phyloP scores from a whole-genome alignment of 2,888 invertebrate genomes.

The Stenodera caucasica region DNA sequence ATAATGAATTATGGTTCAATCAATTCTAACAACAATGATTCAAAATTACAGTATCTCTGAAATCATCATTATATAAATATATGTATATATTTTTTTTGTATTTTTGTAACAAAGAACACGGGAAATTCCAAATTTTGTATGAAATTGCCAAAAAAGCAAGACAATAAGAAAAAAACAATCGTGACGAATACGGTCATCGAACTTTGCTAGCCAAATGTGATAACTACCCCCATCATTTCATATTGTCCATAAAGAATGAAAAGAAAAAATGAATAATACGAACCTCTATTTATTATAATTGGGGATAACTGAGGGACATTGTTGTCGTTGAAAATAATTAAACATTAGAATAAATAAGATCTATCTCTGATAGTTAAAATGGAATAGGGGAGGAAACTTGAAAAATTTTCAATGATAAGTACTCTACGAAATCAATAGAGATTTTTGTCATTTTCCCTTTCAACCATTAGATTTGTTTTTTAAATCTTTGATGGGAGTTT shows the following conservation, averaged over 20 bases:
- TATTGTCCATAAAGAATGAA: not conserved
- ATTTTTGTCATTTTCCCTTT: not conserved
- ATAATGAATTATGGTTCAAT: constrained; percentile 1
- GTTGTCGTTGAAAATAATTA: not conserved
- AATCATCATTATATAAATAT: not conserved
- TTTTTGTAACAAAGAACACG: too few species aligned
- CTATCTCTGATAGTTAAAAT: too few species aligned
- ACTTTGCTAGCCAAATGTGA: not conserved
- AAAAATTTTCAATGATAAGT: too few species aligned
- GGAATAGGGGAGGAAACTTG: too few species aligned
- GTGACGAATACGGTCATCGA: not conserved
- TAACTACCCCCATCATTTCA: not conserved
- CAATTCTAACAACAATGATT: constrained; percentile 1
- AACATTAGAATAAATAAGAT: too few species aligned
- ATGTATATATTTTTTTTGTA: not conserved
- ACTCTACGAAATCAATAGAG: not conserved
- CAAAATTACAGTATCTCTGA: too few species aligned
- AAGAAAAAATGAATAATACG: not conserved
- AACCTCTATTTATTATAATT: constrained; percentile 1
- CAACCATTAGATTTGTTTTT: too few species aligned
- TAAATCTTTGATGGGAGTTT: too few species aligned
- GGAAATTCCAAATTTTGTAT: too few species aligned
- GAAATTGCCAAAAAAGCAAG: too few species aligned
- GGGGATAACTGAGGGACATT: not conserved
- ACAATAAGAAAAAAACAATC: too few species aligned